Base-by-base conservation (phyloP, 64 coral and sea anemone species). In the Porites australiensis region DNA sequence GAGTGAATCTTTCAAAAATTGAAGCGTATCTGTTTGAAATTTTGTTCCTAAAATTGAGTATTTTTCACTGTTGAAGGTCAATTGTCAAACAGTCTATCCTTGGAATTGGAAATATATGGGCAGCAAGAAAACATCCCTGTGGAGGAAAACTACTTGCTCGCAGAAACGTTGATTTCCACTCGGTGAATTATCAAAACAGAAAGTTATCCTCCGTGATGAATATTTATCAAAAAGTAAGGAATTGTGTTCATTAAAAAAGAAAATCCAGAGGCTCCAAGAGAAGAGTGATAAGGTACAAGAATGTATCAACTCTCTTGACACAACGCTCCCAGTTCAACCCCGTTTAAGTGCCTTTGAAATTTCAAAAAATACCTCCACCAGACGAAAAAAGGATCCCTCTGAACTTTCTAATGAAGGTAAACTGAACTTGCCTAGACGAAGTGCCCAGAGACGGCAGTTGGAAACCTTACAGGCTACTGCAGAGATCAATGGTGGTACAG, bases 401-500 rank as follows among this genome's bases (percentile, higher is more conserved):
- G 2, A 74, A 76, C 68, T 86, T 58, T 53, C 50, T 86, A 12
- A 74, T 47, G 53, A 11, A 7, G 90, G 90, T 58, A 74, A 92
- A 72, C 23, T 74, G 63, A 86, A 54, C 4, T 27, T 90, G 8
- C 77, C 91, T 47, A 10, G 74, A 87, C 16, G 92, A 69, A 93
- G 92, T 46, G 72, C 74, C 37, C 37, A 88, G 19, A 61, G 63
- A 43, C 88, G 92, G 61, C 27, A 80, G 51, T 50, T 87, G 8
- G 84, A 93, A 80, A 93, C 75, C 49, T 64, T 93, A 50, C 19
- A 43, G 14, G 83, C 84, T 81, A 74, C 83, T 2, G 50, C 92
- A 63, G 63, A 68, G 37, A 88, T 93, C n/a, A n/a, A 93, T 88
- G 92, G 92, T 9, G 92, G 92, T 15, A 58, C 63, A 21, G 44